Conservation (phyloP, 2,888 invertebrate genomes). For the Brenthis ino region DNA sequence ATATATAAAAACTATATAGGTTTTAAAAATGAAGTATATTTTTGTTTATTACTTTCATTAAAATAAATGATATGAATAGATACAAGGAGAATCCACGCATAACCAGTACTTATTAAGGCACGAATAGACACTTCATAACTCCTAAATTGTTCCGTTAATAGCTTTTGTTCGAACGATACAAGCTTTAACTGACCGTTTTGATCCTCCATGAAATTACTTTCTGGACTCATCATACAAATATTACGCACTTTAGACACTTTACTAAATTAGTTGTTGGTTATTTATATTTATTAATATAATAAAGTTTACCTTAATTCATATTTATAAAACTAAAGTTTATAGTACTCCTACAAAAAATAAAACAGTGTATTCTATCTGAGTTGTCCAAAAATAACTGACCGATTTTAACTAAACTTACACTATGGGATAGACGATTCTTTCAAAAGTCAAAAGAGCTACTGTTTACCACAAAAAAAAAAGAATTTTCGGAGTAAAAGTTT, state of each 20-base stretch:
- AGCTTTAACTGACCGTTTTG: constrained; percentile 36
- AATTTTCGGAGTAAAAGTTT: too few relatives aligned
- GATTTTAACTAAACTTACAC: too few relatives aligned
- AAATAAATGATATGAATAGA: not conserved
- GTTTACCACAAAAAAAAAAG: too few relatives aligned
- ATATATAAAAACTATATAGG: too few relatives aligned
- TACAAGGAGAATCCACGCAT: constrained; percentile 14
- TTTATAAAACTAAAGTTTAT: too few relatives aligned
- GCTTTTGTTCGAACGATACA: constrained; percentile 54
- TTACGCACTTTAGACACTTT: constrained; percentile 17
- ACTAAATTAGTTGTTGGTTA: not conserved
- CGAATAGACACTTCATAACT: constrained; percentile 68
- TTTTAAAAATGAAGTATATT: too few relatives aligned
- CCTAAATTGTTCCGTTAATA: constrained; percentile 67
- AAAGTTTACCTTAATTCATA: not conserved
- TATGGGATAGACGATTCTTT: too few relatives aligned
- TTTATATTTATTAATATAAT: constrained; percentile 15
- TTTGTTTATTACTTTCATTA: too few relatives aligned
- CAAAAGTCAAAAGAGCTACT: too few relatives aligned
- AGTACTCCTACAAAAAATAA: too few relatives aligned
- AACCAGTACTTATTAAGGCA: constrained; percentile 52
- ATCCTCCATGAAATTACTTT: constrained; percentile 46
- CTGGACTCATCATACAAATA: constrained; percentile 27
- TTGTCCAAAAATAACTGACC: too few relatives aligned
- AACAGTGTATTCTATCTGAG: too few relatives aligned